A percentile compares a stretch with the other conserved stretches of the same genome.
phyloP scores from a whole-genome alignment of 2,113 vertebrate species.

The Desmodus rotundus region DNA sequence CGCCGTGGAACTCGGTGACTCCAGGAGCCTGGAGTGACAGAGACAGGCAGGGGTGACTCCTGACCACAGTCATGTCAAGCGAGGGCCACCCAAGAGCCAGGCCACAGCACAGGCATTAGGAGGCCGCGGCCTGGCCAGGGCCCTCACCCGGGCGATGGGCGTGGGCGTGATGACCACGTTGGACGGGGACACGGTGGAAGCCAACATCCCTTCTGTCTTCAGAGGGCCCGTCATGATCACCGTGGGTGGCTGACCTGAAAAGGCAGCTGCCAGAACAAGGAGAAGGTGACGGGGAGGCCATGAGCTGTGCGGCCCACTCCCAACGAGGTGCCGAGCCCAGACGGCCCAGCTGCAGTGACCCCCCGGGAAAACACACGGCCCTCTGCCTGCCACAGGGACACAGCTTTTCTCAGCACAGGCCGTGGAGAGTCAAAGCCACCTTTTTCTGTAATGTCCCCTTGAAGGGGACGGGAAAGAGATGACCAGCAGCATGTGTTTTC shows the following conservation, averaged over 20 bases:
- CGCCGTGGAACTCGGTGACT: conserved; percentile 83
- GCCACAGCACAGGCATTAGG: background rate
- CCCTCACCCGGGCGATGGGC: conserved; percentile 85
- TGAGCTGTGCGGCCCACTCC: fast-evolving
- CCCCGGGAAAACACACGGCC: background rate
- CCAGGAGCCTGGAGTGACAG: conserved; percentile 81
- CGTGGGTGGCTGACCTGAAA: conserved; percentile 85
- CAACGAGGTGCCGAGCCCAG: fast-evolving
- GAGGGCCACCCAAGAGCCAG: background rate
- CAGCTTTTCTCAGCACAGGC: background rate
- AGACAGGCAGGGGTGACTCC: background rate
- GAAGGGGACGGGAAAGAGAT: background rate
- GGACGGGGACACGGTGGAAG: conserved; percentile 82
- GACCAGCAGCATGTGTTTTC: background rate
- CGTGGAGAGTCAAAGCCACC: fast-evolving
- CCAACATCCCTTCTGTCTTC: conserved; percentile 87
- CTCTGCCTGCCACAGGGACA: background rate
- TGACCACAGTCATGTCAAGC: fast-evolving
- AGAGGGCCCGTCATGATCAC: conserved; percentile 90
- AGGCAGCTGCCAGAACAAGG: conserved; percentile 81
- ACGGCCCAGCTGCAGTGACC: fast-evolving
- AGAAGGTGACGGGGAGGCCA: conserved; percentile 25
- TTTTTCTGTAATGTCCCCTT: background rate
- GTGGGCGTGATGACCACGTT: conserved; percentile 88
- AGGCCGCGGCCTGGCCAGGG: background rate